phyloP scores from a whole-genome alignment of 2,113 vertebrate species.

The Psephotus haematonotus region DNA sequence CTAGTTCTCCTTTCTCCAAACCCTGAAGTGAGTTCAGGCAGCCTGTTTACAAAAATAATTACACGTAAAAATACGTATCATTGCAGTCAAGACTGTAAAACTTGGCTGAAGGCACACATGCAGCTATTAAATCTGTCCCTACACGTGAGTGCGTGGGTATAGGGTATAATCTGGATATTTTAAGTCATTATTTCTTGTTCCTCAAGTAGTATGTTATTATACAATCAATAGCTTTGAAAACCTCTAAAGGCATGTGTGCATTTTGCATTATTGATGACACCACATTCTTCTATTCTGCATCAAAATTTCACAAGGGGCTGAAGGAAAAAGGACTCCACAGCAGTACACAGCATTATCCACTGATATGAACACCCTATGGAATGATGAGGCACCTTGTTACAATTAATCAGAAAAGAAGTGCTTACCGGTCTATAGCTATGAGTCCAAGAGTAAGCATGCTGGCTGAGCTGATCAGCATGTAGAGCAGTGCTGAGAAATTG shows the following conservation, averaged over 20 bases:
- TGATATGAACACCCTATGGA: not conserved
- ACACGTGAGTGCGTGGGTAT: not conserved
- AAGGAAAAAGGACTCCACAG: not conserved
- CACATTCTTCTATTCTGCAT: not conserved
- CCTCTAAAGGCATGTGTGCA: not conserved
- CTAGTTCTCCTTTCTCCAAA: not conserved
- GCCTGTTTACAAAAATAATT: not conserved
- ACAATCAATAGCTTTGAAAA: not conserved
- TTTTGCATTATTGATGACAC: not conserved
- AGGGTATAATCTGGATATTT: not conserved
- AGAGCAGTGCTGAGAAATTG: conserved; percentile 95
- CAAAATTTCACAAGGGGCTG: not conserved
- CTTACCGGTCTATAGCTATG: conserved; percentile 95
- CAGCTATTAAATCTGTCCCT: not conserved
- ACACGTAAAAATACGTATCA: not conserved
- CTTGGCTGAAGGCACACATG: not conserved
- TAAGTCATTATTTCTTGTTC: not conserved
- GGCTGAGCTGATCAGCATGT: conserved; percentile 96
- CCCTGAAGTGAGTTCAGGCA: fast-evolving
- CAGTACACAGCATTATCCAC: fast-evolving
- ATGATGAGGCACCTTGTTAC: not conserved
- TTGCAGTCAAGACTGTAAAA: not conserved
- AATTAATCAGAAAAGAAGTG: not conserved
- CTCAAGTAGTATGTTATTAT: not conserved
- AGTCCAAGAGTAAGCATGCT: conserved; percentile 97